Percentiles rank a stretch among this genome's conserved stretches.
Evolutionary conservation across 2,797 vertebrate genomes (phyloP).

Genomic region (Anguilla megastoma): DNA sequence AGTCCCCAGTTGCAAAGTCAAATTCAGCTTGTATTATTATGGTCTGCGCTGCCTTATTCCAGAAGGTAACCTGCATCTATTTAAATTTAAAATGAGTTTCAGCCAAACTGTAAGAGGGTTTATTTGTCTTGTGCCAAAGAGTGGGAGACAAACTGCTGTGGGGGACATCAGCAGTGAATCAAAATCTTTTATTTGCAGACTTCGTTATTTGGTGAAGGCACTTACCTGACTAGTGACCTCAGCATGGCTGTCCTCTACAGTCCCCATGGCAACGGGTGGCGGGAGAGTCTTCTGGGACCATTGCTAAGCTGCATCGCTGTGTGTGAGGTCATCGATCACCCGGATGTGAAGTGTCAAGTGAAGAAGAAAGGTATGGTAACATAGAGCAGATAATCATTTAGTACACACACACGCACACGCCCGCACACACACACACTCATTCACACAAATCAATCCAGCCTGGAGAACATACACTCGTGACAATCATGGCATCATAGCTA

Average conservation of each 20-base stretch:
- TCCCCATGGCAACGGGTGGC: constrained; percentile 88
- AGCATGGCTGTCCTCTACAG: constrained; percentile 96
- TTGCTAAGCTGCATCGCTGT: constrained; percentile 92
- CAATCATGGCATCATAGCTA: background rate
- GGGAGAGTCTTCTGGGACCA: constrained; percentile 81
- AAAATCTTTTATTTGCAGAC: constrained; percentile 72
- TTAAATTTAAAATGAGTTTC: background rate
- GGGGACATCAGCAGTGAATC: background rate
- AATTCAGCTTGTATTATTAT: background rate
- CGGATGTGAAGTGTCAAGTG: constrained; percentile 94
- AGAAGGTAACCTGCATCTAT: background rate
- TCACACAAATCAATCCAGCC: background rate
- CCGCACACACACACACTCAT: background rate
- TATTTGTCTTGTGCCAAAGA: background rate
- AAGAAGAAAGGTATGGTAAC: constrained; percentile 86
- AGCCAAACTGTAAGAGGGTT: background rate
- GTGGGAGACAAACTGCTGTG: background rate
- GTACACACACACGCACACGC: background rate
- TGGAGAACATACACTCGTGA: background rate
- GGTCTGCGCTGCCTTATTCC: background rate
- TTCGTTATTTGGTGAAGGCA: constrained; percentile 95
- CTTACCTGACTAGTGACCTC: constrained; percentile 97
- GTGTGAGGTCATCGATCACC: constrained; percentile 96
- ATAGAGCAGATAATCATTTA: background rate
- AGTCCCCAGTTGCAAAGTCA: background rate